Evolutionary conservation across 2,888 invertebrate species (phyloP).

Genomic region (Neoaliturus tenellus): DNA sequence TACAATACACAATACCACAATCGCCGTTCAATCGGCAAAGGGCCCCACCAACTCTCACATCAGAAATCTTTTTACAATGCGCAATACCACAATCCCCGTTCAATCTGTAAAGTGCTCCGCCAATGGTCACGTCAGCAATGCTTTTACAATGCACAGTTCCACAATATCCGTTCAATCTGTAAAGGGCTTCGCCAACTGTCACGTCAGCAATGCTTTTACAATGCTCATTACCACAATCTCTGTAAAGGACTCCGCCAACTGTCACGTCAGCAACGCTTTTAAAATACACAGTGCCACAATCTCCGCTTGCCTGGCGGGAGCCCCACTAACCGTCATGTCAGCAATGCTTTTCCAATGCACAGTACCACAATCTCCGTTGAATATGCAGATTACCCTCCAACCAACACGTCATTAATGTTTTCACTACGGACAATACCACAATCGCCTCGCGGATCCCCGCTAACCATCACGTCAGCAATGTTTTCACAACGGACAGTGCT

Average conservation of each 20-base stretch:
- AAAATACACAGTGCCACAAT: neutral
- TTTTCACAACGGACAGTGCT: too few relatives aligned
- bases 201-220: neutral
- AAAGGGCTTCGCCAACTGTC: neutral
- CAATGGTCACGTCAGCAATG: too few relatives aligned
- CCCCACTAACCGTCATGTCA: neutral
- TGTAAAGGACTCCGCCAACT: neutral
- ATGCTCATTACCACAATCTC: neutral
- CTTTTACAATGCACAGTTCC: too few relatives aligned
- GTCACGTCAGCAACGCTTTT: neutral
- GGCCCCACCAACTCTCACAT: neutral
- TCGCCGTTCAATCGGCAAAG: too few relatives aligned
- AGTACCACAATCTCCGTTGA: neutral
- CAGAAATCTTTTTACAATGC: too few relatives aligned
- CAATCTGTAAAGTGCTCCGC: too few relatives aligned
- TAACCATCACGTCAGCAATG: too few relatives aligned
- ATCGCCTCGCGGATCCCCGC: neutral
- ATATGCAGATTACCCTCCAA: neutral
- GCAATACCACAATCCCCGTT: too few relatives aligned
- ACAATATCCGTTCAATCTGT: neutral
- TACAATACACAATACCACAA: too few relatives aligned
- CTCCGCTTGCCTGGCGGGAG: neutral
- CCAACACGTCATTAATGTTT: neutral
- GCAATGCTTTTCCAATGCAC: neutral
- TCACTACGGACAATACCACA: neutral